Evolutionary conservation across 2,888 invertebrate species (phyloP), one percentile per base, ranked within the genome.

Genomic region (Arrhopalites spinosus): DNA sequence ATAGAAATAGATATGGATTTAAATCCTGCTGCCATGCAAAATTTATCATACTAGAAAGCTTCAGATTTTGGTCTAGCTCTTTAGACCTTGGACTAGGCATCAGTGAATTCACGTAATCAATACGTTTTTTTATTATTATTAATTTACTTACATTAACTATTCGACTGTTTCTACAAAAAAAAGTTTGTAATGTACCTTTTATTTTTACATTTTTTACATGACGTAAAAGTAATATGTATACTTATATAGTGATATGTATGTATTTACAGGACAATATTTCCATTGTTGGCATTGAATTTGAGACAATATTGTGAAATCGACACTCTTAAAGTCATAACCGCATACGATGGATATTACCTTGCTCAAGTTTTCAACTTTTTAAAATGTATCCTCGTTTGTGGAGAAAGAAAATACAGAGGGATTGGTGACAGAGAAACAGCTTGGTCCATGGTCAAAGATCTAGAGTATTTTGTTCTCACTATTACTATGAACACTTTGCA

Each of bases 61-160:
- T 74, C 43, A 30, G 74, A 74, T 74, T 68, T 45, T 74, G 74
- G 74, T 27, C 43, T 17, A 69, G 61, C 45, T 74, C 69, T 43
- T 25, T 69, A 15, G 69, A 68, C 17, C 11, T 47, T 25, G 74
- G 74, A 0, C 61, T 74, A 25, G 69, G 68, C n/a, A 59, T 74
- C 15, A 25, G n/a, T 7, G 68, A 74, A 56, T 69, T 74, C 30
- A 59, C 30, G 74, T 69, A 74, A 45, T 36, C 11, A 36, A 36
- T 11, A 36, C 3, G n/a, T n/a, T 30, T 30, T 70, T 53, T 25
- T 69, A 30, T 30, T 36, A 36, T 36, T 36, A 36, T 36, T 36
- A 36, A 7, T 36, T 36, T 36, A 11, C 36, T 25, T 20, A 23
- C 25, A 59, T 59, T n/a, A 20, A 20, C 2, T 20, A 59, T 5